Conservation (phyloP, 1,140 invertebrate genomes). For the Campoletis sonorensis region DNA sequence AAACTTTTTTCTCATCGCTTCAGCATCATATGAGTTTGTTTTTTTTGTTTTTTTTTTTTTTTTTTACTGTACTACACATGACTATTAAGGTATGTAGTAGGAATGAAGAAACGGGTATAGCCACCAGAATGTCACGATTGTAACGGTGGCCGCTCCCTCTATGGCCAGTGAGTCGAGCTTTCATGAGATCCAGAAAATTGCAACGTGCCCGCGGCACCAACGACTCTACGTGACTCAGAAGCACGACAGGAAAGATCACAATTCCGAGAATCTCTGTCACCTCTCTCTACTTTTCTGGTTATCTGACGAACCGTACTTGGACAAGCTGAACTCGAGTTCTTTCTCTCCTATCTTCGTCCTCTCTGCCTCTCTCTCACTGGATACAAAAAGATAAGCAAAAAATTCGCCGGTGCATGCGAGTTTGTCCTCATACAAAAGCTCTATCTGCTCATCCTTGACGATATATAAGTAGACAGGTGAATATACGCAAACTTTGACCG, state of each 20-base stretch:
- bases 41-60: too few relatives aligned
- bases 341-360: not conserved
- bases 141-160: not conserved
- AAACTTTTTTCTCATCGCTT: not conserved
- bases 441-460: not conserved
- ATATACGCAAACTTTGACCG: not conserved
- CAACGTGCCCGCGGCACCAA: slow-evolving; percentile 43
- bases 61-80: too few relatives aligned
- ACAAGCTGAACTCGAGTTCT: not conserved
- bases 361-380: not conserved
- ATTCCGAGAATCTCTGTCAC: slow-evolving; percentile 40
- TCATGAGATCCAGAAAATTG: slow-evolving; percentile 44
- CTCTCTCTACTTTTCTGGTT: not conserved
- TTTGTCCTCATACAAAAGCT: not conserved
- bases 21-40: not conserved
- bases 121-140: not conserved
- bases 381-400: not conserved
- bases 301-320: not conserved
- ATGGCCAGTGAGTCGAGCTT: slow-evolving; percentile 27
- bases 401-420: not conserved
- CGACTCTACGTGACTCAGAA: slow-evolving; percentile 41
- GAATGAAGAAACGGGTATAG: not conserved
- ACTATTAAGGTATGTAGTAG: not conserved
- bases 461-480: not conserved
- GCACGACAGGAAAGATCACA: slow-evolving; percentile 36